Evolutionary conservation across 2,797 vertebrate genomes (phyloP).

Genomic region (Agapornis canus): DNA sequence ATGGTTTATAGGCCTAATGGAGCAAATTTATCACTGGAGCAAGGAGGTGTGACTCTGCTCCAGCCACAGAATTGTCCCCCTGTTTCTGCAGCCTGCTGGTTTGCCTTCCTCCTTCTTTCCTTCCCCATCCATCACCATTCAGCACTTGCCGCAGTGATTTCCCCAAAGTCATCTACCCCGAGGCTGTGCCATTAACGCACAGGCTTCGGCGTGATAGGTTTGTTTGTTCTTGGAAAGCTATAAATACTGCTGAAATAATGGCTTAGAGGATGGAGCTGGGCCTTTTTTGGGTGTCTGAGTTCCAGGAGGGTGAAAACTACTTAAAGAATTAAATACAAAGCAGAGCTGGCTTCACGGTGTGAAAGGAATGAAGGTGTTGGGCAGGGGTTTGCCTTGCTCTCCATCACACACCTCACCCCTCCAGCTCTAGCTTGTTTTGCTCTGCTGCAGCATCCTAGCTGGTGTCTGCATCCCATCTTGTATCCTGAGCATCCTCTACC

Average conservation of each 20-base stretch:
- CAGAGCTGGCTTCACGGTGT: fast-evolving
- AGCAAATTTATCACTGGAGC: slow-evolving; percentile 55
- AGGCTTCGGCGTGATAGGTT: not conserved
- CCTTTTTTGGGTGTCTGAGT: not conserved
- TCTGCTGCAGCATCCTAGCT: not conserved
- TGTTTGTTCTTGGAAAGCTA: slow-evolving; percentile 60
- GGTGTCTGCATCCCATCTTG: not conserved
- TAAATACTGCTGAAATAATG: slow-evolving; percentile 42
- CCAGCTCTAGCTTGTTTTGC: not conserved
- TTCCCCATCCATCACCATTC: slow-evolving; percentile 44
- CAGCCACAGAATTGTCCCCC: slow-evolving; percentile 46
- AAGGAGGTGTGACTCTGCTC: slow-evolving; percentile 66
- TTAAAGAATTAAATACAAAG: not conserved
- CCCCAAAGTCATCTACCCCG: slow-evolving; percentile 62
- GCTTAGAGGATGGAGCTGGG: not conserved
- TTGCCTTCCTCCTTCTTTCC: slow-evolving; percentile 10
- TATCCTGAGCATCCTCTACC: not conserved
- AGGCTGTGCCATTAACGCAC: slow-evolving; percentile 2
- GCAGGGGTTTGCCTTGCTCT: not conserved
- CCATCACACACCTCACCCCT: not conserved
- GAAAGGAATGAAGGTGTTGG: not conserved
- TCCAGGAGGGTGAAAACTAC: not conserved
- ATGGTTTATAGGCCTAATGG: slow-evolving; percentile 56
- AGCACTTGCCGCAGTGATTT: slow-evolving; percentile 34
- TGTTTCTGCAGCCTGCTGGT: slow-evolving; percentile 31